Evolutionary conservation across 2,113 vertebrate species (phyloP).

Genomic region (Phaetusa simplex): DNA sequence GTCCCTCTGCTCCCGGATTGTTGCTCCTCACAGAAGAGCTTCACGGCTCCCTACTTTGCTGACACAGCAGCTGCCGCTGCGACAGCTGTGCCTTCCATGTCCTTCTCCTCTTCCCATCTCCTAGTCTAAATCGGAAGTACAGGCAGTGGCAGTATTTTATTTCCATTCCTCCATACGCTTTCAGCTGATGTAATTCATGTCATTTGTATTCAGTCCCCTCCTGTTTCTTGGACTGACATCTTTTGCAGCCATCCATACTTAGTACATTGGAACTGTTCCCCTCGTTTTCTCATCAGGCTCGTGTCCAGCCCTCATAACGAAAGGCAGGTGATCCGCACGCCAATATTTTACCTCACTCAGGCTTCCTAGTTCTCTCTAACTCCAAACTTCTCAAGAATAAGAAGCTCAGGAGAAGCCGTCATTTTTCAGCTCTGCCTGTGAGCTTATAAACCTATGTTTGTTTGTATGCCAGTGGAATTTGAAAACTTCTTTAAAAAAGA

Average conservation of each 20-base stretch:
- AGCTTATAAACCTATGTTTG: neutral
- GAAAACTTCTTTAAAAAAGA: neutral
- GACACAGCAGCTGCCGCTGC: neutral
- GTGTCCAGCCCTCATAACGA: neutral
- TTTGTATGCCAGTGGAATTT: neutral
- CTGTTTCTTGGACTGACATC: neutral
- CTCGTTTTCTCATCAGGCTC: neutral
- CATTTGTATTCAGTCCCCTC: neutral
- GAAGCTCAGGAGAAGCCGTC: neutral
- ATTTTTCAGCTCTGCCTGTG: neutral
- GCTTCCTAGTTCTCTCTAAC: neutral
- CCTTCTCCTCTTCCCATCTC: neutral
- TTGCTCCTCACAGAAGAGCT: neutral
- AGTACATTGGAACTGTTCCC: neutral
- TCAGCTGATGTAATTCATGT: neutral
- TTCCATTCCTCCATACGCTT: neutral
- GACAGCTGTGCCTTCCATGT: neutral
- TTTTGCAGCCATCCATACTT: neutral
- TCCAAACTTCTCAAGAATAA: neutral
- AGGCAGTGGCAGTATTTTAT: neutral
- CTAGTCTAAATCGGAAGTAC: neutral
- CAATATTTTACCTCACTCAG: neutral
- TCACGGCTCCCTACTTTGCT: rapidly evolving
- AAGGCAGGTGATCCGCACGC: neutral
- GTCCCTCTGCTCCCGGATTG: neutral